Evolutionary conservation across 2,888 invertebrate species (phyloP).

Genomic region (Altica lythri): DNA sequence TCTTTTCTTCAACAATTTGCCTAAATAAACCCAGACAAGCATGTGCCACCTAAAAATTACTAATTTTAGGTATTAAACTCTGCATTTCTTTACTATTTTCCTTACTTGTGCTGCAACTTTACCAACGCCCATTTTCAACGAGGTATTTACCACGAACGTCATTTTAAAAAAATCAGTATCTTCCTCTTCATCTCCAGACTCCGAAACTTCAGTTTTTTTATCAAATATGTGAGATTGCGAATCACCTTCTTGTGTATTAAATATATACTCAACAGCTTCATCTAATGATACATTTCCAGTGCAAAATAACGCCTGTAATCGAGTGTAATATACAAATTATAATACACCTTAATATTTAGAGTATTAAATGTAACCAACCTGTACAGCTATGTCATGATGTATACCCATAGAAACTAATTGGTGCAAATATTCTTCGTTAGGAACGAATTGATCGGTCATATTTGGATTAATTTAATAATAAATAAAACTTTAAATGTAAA

Average conservation of each 20-base stretch:
- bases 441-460: slow-evolving; percentile 41
- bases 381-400: slow-evolving; percentile 54
- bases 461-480: background rate
- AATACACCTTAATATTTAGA: too few species aligned
- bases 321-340: slow-evolving; percentile 1
- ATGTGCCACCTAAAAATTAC: slow-evolving; percentile 59
- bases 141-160: slow-evolving; percentile 67
- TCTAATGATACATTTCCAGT: slow-evolving; percentile 63
- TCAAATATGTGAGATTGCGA: slow-evolving; percentile 50
- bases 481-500: slow-evolving; percentile 3
- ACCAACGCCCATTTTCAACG: slow-evolving; percentile 66
- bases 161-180: slow-evolving; percentile 61
- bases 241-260: slow-evolving; percentile 58
- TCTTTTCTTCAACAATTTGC: slow-evolving; percentile 54
- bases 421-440: slow-evolving; percentile 55
- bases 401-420: slow-evolving; percentile 58
- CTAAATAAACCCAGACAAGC: slow-evolving; percentile 64
- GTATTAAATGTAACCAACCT: slow-evolving; percentile 45
- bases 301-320: slow-evolving; percentile 59
- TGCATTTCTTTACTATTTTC: background rate
- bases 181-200: slow-evolving; percentile 45
- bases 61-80: slow-evolving; percentile 23
- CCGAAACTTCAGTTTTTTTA: slow-evolving; percentile 38
- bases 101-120: slow-evolving; percentile 64
- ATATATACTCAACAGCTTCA: slow-evolving; percentile 61